Conservation (phyloP, 2,797 vertebrate genomes). For the Notolepis coatsorum region DNA sequence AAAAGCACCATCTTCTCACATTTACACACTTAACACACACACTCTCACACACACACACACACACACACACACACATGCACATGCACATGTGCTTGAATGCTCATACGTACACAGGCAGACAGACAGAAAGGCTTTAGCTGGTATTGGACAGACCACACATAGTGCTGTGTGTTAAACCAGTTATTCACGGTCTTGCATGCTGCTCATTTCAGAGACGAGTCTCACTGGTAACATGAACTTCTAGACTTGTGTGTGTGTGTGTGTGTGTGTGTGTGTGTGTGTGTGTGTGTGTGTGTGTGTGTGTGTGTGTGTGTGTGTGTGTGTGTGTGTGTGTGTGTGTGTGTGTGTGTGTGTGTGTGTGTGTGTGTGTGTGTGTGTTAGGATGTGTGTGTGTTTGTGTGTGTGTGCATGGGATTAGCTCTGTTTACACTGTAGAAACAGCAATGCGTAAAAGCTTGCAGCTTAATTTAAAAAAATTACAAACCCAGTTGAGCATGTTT, state of each 20-base stretch:
- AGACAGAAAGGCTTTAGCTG: constrained; percentile 54
- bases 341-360: not conserved
- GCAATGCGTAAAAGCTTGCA: no score
- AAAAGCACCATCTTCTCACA: no score
- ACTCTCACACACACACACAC: constrained; percentile 2
- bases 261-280: constrained; percentile 1
- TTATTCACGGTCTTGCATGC: constrained; percentile 77
- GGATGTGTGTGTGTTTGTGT: not conserved
- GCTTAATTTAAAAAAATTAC: no score
- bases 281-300: not conserved
- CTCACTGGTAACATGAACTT: constrained; percentile 60
- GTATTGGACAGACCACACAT: constrained; percentile 82
- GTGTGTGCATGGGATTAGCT: not conserved
- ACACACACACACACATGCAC: constrained; percentile 14
- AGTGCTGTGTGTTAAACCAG: constrained; percentile 76
- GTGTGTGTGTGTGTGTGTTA: not conserved
- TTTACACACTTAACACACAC: no score
- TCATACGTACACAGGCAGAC: constrained; percentile 24
- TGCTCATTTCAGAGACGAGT: constrained; percentile 67
- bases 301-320: not conserved
- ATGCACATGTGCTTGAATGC: constrained; percentile 24
- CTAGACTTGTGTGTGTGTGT: constrained; percentile 35
- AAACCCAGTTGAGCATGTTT: no score
- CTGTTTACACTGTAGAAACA: not conserved
- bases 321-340: constrained; percentile 2